Evolutionary conservation across 2,797 vertebrate genomes (phyloP).

Genomic region (Rhinoraja longicauda): DNA sequence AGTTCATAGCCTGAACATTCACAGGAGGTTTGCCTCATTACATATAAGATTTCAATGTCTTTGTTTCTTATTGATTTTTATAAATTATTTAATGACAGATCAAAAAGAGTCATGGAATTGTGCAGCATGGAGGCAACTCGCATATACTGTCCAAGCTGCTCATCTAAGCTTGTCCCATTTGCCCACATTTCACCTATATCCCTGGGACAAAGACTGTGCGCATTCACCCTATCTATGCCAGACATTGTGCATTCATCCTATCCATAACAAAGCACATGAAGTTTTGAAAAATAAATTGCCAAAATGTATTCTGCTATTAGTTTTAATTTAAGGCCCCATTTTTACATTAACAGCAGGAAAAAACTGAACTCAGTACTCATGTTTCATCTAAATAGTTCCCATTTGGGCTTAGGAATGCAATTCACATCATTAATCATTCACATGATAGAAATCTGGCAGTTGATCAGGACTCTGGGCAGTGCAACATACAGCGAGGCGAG

Average conservation of each 20-base stretch:
- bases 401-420: slow-evolving; percentile 81
- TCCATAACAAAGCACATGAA: background rate
- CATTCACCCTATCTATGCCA: no score
- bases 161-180: no score
- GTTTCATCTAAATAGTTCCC: slow-evolving; percentile 84
- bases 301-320: slow-evolving; percentile 37
- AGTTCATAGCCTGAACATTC: background rate
- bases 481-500: slow-evolving; percentile 59
- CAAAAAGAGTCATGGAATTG: no score
- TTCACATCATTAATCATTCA: slow-evolving; percentile 87
- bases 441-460: slow-evolving; percentile 88
- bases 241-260: no score
- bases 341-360: slow-evolving; percentile 38
- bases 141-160: no score
- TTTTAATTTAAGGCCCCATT: slow-evolving; percentile 38
- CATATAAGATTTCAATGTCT: background rate
- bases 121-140: no score
- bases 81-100: slow-evolving; percentile 18
- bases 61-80: slow-evolving; percentile 22
- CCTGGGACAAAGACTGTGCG: no score
- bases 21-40: background rate
- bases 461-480: slow-evolving; percentile 66
- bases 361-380: slow-evolving; percentile 65
- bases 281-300: background rate
- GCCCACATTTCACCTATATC: no score